Base-by-base conservation (phyloP, 2,797 vertebrate species). In the Delichon dasypus region DNA sequence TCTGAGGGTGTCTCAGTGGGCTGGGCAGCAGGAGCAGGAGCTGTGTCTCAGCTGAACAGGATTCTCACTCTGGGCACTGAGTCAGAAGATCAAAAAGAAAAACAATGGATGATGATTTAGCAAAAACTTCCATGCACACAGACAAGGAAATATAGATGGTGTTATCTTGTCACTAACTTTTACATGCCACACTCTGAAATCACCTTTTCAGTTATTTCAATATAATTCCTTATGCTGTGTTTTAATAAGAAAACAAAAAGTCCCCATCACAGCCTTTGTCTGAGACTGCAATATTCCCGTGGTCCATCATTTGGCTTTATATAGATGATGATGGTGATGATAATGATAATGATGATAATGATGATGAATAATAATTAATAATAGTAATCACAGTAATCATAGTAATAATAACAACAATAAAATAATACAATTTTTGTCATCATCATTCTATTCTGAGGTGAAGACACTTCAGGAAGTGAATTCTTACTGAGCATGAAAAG, bases 31-130 rank as follows among this genome's bases (percentile, higher is more conserved):
- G 57, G 50, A 75, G 2, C 8, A 72, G 42, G 22, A 34, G 11
- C 17, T 19, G 53, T 54, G 13, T 25, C 68, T 44, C 67, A 7
- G 16, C 7, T 44, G 67, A 8, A 3, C 44, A 30, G 36, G 27
- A 4, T 15, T 44, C 29, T 27, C 0, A 1, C 30, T 36, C 32
- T 2, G 4, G 62, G 10, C 29, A 53, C 23, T 1, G 53, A 55
- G 45, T 20, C 44, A 47, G 51, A 27, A 76, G 16, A 44, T 8
- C n/a, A 16, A 51, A 64, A 67, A 44, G 17, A 61, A 57, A 53
- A 86, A 0, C 9, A 34, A 2, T 23, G 8, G 16, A 11, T 25
- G 26, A 9, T 27, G 34, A 55, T 29, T 73, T 19, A 45, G 45
- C 2, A 36, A 13, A 4, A 71, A 7, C 18, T 64, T 26, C 20